Evolutionary conservation across 2,113 vertebrate species (phyloP), one percentile per base, ranked within the genome.

Genomic region (Apteryx owenii): DNA sequence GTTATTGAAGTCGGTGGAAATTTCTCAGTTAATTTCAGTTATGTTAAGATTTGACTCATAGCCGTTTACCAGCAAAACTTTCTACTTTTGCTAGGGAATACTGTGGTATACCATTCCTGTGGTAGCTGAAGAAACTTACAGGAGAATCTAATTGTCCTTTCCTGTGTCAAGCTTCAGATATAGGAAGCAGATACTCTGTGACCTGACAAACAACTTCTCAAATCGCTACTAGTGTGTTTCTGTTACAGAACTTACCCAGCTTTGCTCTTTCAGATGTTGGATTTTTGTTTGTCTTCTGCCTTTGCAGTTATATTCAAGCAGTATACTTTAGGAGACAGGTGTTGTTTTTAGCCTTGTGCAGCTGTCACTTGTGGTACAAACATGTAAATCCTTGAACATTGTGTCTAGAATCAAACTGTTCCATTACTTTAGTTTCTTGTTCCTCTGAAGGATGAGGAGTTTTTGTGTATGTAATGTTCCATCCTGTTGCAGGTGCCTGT

Each of bases 61-160:
- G 36, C 36, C 36, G 36, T 38, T 38, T 38, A 38, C 36, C 36
- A 38, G 36, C 36, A 38, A 38, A 38, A 38, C 36, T 38, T 38
- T 38, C 36, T 38, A 38, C 36, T 38, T 38, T 38, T 38, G 36
- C 36, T 88, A 4, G 12, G 20, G 12, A 10, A 10, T 68, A 44
- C 29, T 46, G 29, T 70, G 60, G 48, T 78, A 19, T 10, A 50
- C 40, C 3, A 3, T 58, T 81, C 4, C 23, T 62, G 18, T 68
- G 26, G 66, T 61, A 82, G 76, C 58, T 14, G 61, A 51, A 38
- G 66, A 89, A 91, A 85, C 85, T 90, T 89, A 68, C 44, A 46
- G 73, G 83, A 71, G 77, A 84, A 54, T 85, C 84, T 89, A 89
- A 78, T 77, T 85, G 81, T 33, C 19, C 33, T 78, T 82, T 96